Base-by-base conservation (phyloP, 1,140 invertebrate genomes). In the Drosophila trapezifrons region DNA sequence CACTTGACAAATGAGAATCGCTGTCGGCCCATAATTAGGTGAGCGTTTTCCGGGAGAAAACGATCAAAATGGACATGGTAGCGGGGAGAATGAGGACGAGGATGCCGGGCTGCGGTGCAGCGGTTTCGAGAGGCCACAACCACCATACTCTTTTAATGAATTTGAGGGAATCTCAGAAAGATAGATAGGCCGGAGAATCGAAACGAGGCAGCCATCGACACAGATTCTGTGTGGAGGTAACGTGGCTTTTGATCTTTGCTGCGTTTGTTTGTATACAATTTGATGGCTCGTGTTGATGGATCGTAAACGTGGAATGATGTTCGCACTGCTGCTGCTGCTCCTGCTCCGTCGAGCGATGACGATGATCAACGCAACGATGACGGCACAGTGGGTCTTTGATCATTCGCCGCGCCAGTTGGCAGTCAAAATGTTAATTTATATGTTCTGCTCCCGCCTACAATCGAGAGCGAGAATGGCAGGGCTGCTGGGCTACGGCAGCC, bases 211-310 rank as follows among this genome's bases (percentile, higher is more conserved):
- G 46, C 29, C 65, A 46, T 51, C 66, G 45, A 10, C 52, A 52
- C 70, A 57, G 49, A 75, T 66, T 32, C 45, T 52, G 64, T 77
- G 47, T 32, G 40, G 64, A 76, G 80, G 74, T 80, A 83, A 71
- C 73, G 67, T 32, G 80, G 84, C 87, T 90, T 90, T 90, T 90
- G 87, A 90, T 90, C 87, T 90, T 90, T 80, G 80, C 70, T 87
- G 84, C 85, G 85, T 90, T 90, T 90, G 87, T 90, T 90, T 90
- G 87, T 90, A 90, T 90, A 90, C 87, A 90, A 90, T 90, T 90
- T 90, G 87, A 90, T 90, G 87, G 87, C 80, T 90, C 82, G 87
- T 90, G 87, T 90, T 90, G 87, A 90, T 90, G 87, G 87, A 90
- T 87, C 87, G 82, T 90, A 90, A 90, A 90, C 83, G 85, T 89